Evolutionary conservation across 1,140 invertebrate genomes (phyloP).

Genomic region (Belonocnema kinseyi): DNA sequence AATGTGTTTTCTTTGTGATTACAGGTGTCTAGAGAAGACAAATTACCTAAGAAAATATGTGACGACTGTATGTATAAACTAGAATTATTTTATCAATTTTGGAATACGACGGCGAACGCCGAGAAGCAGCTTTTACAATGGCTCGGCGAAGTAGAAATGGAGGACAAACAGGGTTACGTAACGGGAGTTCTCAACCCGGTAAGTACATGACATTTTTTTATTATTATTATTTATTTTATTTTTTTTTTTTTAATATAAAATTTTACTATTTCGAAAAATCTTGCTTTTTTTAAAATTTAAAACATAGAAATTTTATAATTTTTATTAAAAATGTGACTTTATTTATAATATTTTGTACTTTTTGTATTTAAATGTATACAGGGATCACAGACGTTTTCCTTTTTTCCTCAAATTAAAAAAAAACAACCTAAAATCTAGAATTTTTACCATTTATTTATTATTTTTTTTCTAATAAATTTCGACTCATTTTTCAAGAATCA

Average conservation of each 20-base stretch:
- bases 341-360: no score
- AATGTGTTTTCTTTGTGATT: conserved; percentile 35
- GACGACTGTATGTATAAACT: conserved; percentile 79
- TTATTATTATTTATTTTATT: neutral
- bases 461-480: no score
- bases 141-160: conserved; percentile 72
- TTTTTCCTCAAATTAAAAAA: neutral
- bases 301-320: no score
- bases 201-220: conserved; percentile 45
- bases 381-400: no score
- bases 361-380: no score
- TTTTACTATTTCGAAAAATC: neutral
- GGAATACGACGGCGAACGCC: conserved; percentile 76
- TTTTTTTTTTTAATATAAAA: neutral
- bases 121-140: conserved; percentile 78
- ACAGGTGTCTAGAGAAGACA: conserved; percentile 77
- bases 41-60: conserved; percentile 80
- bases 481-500: no score
- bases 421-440: neutral
- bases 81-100: conserved; percentile 79
- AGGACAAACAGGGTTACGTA: conserved; percentile 70
- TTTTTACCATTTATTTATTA: neutral
- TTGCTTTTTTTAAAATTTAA: no score
- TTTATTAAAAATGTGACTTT: no score
- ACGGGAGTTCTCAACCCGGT: conserved; percentile 64